Evolutionary conservation across 2,888 invertebrate species (phyloP).

Genomic region (Trissonchulus sp.): DNA sequence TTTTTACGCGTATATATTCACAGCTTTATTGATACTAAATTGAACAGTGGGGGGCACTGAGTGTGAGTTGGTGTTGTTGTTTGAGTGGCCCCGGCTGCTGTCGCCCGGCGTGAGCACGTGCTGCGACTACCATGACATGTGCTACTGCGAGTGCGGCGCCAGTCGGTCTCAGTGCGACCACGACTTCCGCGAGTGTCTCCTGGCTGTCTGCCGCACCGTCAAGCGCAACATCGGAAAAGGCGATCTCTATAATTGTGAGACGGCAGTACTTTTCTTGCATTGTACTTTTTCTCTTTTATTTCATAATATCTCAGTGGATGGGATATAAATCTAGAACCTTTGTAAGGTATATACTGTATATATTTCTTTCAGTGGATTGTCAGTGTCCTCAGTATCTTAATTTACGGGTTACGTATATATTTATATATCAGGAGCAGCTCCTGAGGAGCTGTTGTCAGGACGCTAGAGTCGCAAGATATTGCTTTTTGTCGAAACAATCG

Average conservation of each 20-base stretch:
- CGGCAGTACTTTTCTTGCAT: background rate
- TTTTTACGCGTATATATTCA: too few species aligned
- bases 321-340: background rate
- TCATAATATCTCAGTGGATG: too few species aligned
- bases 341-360: background rate
- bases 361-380: too few species aligned
- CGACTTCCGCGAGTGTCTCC: background rate
- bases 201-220: background rate
- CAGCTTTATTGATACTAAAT: too few species aligned
- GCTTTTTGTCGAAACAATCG: too few species aligned
- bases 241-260: background rate
- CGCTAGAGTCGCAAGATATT: too few species aligned
- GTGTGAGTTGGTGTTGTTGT: background rate
- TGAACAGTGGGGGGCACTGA: too few species aligned
- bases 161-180: background rate
- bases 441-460: too few species aligned
- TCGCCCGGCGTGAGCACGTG: background rate
- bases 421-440: too few species aligned
- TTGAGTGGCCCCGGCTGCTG: constrained; percentile 12
- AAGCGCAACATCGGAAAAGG: background rate
- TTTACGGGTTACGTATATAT: too few species aligned
- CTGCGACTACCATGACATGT: constrained; percentile 8
- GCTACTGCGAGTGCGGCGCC: constrained; percentile 12
- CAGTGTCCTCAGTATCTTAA: too few species aligned
- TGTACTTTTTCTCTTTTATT: too few species aligned